Evolutionary conservation across 2,888 invertebrate genomes (phyloP), one percentile per base, ranked within the genome.

Genomic region (Pollenia amentaria): DNA sequence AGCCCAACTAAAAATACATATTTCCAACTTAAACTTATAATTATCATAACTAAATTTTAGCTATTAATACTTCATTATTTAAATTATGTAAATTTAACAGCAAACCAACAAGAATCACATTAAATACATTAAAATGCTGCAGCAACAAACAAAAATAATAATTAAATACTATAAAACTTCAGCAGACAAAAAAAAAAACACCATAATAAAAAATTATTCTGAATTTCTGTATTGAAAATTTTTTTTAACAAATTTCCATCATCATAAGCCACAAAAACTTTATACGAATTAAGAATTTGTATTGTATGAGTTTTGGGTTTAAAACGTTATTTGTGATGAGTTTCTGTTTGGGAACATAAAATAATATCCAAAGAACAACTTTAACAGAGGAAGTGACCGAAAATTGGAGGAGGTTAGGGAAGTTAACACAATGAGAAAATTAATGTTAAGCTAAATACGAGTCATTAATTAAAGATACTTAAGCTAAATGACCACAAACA

Each of bases 21-120:
- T 29, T 48, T 64, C 70, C 38, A 53, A 18, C 60, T 42, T 11
- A 65, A 77, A 70, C 55, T 65, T 84, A 72, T 87, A 84, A 87
- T 87, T 87, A 84, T 38, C 84, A 80, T 67, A 77, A 67, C 46
- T 77, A 77, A 84, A 80, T 64, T 84, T 64, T 51, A 76, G 72
- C 80, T 80, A 84, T 87, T 87, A 87, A 76, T 87, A 80, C 84
- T 84, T 87, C 84, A 87, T 87, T 84, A 87, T 87, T 84, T 80
- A 80, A 87, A 84, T 87, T 84, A 84, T 87, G 84, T 80, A 77
- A 87, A 87, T 87, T 87, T 16, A 70, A 70, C 16, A 65, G 55
- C 67, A 78, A 29, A 57, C 60, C 51, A 44, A 65, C 11, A 53
- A 67, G 67, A 85, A 81, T 81, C 65, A 73, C 67, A 73, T 57